phyloP scores from a whole-genome alignment of 2,888 invertebrate species.

The Tortricodes alternella region DNA sequence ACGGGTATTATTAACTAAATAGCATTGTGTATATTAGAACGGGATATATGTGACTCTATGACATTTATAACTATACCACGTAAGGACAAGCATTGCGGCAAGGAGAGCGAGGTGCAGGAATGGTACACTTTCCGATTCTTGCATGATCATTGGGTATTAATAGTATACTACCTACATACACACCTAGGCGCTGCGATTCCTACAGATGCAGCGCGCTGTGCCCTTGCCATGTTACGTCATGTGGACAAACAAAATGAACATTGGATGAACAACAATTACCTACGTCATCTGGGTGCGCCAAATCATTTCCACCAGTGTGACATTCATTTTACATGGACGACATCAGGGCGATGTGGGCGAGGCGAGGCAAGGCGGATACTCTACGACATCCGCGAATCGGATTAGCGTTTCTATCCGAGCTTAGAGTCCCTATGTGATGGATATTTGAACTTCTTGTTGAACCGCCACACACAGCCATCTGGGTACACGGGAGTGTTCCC shows the following conservation, averaged over 20 bases:
- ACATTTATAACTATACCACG: conserved; percentile 32
- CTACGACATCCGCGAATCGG: neutral
- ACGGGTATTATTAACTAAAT: conserved; percentile 32
- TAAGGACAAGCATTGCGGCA: neutral
- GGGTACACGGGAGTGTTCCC: too few relatives aligned
- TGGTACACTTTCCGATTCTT: conserved; percentile 29
- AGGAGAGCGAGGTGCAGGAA: conserved; percentile 8
- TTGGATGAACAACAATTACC: conserved; percentile 57
- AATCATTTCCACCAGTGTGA: conserved; percentile 50
- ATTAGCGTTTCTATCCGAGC: neutral
- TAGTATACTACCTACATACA: conserved; percentile 37
- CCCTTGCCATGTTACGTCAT: conserved; percentile 57
- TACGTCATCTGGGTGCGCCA: conserved; percentile 63
- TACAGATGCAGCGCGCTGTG: conserved; percentile 54
- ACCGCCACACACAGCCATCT: too few relatives aligned
- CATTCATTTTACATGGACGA: conserved; percentile 19
- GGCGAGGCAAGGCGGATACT: conserved; percentile 30
- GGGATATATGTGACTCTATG: conserved; percentile 38
- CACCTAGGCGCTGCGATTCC: conserved; percentile 22
- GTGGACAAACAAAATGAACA: conserved; percentile 47
- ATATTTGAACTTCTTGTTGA: too few relatives aligned
- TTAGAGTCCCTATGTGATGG: neutral
- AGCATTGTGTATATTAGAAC: conserved; percentile 36
- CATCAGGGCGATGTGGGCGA: conserved; percentile 13
- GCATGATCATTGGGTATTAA: conserved; percentile 46